Percentiles rank a stretch among this genome's conserved stretches.
Conservation (phyloP, 2,888 invertebrate species). For the Phyto melanocephala region DNA sequence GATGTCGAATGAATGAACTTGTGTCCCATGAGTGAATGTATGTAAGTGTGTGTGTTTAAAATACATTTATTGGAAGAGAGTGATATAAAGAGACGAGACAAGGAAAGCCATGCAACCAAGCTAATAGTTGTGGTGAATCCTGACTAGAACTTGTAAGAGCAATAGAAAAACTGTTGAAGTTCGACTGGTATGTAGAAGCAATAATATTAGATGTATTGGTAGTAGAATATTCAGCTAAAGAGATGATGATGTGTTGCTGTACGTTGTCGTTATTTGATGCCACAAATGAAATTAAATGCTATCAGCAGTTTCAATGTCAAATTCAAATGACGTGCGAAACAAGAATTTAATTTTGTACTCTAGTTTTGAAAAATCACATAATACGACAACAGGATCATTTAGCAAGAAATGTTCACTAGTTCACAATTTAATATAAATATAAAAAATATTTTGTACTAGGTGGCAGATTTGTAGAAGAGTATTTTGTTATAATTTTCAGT, state of each 20-base stretch:
- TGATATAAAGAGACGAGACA: background rate
- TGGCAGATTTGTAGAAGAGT: too few species aligned
- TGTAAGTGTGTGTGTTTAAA: background rate
- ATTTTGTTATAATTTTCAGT: too few species aligned
- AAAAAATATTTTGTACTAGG: too few species aligned
- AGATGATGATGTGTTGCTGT: conserved; percentile 57
- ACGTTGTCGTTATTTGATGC: conserved; percentile 64
- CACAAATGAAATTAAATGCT: conserved; percentile 75
- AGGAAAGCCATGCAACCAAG: conserved; percentile 3
- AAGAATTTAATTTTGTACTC: conserved; percentile 76
- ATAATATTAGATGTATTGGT: background rate
- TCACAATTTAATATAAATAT: background rate
- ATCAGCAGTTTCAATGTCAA: conserved; percentile 70
- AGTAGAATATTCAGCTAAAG: conserved; percentile 57
- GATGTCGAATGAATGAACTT: conserved; percentile 39
- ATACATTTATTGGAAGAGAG: conserved; percentile 18
- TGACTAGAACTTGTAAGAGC: conserved; percentile 19
- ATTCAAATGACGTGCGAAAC: conserved; percentile 76
- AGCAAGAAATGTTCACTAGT: background rate
- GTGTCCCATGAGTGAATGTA: background rate
- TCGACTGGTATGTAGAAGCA: background rate
- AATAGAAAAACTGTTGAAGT: background rate
- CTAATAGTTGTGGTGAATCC: conserved; percentile 48
- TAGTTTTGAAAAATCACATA: conserved; percentile 33
- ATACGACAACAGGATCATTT: background rate